Percentiles rank a stretch among this genome's conserved stretches.
These are phyloP conservation scores for Archilochus colubris DNA, from an alignment of 2,113 vertebrate genomes.

Conservation along the genomic window DNA sequence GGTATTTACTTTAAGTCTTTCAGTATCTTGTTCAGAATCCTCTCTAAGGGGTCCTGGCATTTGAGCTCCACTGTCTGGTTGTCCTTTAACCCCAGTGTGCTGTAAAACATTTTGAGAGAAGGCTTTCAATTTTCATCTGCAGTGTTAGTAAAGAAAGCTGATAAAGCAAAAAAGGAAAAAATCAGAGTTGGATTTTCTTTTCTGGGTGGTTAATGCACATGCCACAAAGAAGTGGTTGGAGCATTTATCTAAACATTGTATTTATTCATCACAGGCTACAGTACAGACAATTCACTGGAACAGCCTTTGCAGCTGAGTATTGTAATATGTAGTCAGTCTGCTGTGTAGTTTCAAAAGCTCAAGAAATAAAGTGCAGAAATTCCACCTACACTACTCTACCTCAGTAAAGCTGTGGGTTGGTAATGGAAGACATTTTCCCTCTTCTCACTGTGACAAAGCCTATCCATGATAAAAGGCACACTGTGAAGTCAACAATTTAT, in stretches of 20 bases:
- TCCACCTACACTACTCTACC: background rate
- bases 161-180: background rate
- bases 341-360: background rate
- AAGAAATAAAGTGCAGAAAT: background rate
- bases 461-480: background rate
- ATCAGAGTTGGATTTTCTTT: background rate
- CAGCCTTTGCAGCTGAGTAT: background rate
- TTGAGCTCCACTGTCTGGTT: conserved; percentile 73
- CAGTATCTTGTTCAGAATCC: conserved; percentile 74
- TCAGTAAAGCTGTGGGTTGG: background rate
- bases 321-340: background rate
- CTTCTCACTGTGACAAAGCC: background rate
- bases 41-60: conserved; percentile 74
- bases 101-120: conserved; percentile 72
- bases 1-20: conserved; percentile 77
- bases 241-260: background rate
- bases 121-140: conserved; percentile 36
- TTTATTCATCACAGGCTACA: background rate
- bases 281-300: background rate
- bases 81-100: conserved; percentile 70
- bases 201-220: background rate
- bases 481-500: background rate
- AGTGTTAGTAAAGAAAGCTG: background rate
- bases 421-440: background rate
- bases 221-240: background rate